A percentile compares a stretch with the other conserved stretches of the same genome.
These are phyloP conservation scores for Onthophagus taurus DNA, from an alignment of 1,140 invertebrate genomes.

Conservation along the genomic window DNA sequence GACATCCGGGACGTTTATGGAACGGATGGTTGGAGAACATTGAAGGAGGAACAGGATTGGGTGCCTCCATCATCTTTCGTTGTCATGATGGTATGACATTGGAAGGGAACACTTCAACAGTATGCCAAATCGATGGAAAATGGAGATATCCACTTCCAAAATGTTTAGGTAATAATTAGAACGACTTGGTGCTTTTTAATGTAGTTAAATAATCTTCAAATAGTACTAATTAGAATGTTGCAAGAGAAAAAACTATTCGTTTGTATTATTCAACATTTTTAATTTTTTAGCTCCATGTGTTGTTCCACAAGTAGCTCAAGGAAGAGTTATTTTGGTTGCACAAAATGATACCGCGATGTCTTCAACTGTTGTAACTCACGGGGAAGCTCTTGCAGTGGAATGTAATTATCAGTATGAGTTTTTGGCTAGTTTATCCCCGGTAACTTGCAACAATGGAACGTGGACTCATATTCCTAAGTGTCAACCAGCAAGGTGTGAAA, in stretches of 20 bases:
- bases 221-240: not conserved
- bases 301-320: constrained; percentile 79
- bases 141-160: constrained; percentile 88
- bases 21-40: constrained; percentile 95
- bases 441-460: constrained; percentile 88
- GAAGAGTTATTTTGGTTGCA: constrained; percentile 54
- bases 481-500: constrained; percentile 34
- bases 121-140: constrained; percentile 83
- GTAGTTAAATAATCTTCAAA: not conserved
- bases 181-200: constrained; percentile 1
- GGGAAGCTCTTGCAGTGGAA: constrained; percentile 70
- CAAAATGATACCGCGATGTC: constrained; percentile 45
- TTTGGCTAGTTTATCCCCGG: constrained; percentile 57
- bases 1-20: constrained; percentile 76
- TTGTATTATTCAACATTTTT: not conserved
- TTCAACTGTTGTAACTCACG: constrained; percentile 70
- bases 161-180: constrained; percentile 50
- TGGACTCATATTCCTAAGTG: constrained; percentile 81
- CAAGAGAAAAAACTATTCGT: no score
- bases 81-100: constrained; percentile 90
- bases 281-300: constrained; percentile 70
- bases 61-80: constrained; percentile 85
- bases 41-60: constrained; percentile 76
- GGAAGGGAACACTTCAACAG: constrained; percentile 77
- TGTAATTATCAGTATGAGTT: constrained; percentile 87